phyloP scores from a whole-genome alignment of 2,888 invertebrate genomes.

The Apoderus coryli region DNA sequence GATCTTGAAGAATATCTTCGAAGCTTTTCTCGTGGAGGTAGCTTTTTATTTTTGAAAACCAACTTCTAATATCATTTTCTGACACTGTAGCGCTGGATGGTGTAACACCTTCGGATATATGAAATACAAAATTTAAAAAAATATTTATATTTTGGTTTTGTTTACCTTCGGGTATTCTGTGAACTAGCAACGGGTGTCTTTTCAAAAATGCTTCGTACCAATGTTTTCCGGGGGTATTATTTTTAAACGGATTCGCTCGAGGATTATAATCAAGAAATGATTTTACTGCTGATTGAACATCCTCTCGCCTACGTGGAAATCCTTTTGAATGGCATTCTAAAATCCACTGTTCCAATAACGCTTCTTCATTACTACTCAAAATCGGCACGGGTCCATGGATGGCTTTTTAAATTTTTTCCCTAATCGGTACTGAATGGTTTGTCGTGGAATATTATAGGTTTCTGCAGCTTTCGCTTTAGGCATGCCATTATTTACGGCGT shows the following conservation, averaged over 20 bases:
- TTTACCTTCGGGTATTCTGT: conserved; percentile 5
- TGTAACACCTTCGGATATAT: no score
- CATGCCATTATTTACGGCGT: conserved; percentile 10
- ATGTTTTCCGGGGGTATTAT: no score
- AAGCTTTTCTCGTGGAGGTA: no score
- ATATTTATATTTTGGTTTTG: no score
- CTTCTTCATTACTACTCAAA: conserved; percentile 7
- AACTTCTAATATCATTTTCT: no score
- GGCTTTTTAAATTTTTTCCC: conserved; percentile 9
- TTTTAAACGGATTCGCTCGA: no score
- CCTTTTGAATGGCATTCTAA: conserved; percentile 8
- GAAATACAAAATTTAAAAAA: no score
- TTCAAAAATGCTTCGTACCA: no score
- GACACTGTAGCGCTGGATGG: conserved; percentile 4
- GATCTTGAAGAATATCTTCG: no score
- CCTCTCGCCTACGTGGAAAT: conserved; percentile 6
- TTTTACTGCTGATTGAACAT: conserved; percentile 7
- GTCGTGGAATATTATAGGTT: conserved; percentile 9
- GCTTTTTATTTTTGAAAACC: no score
- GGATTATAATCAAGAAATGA: conserved; percentile 7
- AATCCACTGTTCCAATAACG: no score
- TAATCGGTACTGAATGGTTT: conserved; percentile 8
- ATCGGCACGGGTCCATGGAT: conserved; percentile 5
- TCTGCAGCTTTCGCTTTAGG: conserved; percentile 10
- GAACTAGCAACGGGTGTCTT: conserved; percentile 5